Conservation (phyloP, 2,888 invertebrate species). For the Macrosoma leucophasiata region DNA sequence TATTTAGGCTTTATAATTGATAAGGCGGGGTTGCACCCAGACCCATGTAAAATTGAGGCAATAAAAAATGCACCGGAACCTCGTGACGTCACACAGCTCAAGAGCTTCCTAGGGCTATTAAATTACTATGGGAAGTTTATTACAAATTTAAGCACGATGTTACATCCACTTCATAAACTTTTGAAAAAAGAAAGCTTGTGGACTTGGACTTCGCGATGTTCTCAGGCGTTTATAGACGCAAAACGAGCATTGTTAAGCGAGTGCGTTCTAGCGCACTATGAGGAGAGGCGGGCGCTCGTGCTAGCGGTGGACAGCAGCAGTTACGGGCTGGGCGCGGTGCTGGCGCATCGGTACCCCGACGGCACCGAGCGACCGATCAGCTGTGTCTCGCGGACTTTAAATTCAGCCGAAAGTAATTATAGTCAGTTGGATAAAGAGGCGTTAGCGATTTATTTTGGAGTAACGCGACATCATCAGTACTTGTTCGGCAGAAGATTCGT, state of each 20-base stretch:
- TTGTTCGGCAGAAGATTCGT: conserved; percentile 21
- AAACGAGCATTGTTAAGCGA: conserved; percentile 2
- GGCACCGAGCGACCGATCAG: conserved; percentile 18
- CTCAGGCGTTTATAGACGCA: conserved; percentile 10
- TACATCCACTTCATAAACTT: conserved; percentile 6
- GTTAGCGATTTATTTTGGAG: conserved; percentile 24
- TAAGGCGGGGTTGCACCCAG: too few species aligned
- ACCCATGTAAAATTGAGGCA: too few species aligned
- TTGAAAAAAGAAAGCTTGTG: conserved; percentile 4
- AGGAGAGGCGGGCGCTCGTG: conserved; percentile 9
- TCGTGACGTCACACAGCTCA: too few species aligned
- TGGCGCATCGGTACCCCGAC: conserved; percentile 11
- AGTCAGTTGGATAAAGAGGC: conserved; percentile 28
- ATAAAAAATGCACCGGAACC: too few species aligned
- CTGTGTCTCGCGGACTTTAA: conserved; percentile 27
- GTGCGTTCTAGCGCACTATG: conserved; percentile 12
- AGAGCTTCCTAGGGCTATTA: conserved; percentile 8
- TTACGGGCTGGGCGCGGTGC: conserved; percentile 22
- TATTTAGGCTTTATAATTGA: too few species aligned
- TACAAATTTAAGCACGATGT: conserved; percentile 5
- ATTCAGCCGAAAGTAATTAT: conserved; percentile 26
- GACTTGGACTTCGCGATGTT: conserved; percentile 1
- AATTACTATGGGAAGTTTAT: conserved; percentile 10
- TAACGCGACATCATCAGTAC: conserved; percentile 24
- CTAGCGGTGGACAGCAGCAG: conserved; percentile 17